Conservation (phyloP, 2,888 invertebrate species). For the Cerceris rybyensis region DNA sequence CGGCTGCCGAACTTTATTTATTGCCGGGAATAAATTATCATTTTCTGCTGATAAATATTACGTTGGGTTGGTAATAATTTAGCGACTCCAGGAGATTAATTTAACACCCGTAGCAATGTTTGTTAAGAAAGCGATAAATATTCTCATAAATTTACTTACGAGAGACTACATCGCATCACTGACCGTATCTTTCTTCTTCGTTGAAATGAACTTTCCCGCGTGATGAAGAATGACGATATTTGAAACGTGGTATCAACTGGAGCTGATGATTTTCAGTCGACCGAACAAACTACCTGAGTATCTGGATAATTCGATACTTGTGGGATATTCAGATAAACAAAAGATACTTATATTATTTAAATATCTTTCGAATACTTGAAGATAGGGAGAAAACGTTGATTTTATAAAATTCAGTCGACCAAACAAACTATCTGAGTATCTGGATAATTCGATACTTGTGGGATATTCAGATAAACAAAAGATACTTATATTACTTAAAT, state of each 20-base stretch:
- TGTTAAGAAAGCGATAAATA: conserved; percentile 57
- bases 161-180: conserved; percentile 45
- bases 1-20: conserved; percentile 43
- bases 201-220: conserved; percentile 21
- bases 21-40: conserved; percentile 45
- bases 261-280: no score
- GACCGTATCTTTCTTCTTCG: conserved; percentile 46
- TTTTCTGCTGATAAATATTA: conserved; percentile 57
- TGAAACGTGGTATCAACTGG: conserved; percentile 30
- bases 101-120: conserved; percentile 37
- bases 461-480: no score
- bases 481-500: no score
- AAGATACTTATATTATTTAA: no score
- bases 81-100: conserved; percentile 46
- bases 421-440: no score
- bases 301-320: no score
- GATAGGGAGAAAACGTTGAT: no score
- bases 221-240: conserved; percentile 16
- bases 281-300: no score
- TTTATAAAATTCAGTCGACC: no score
- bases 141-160: conserved; percentile 38
- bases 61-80: conserved; percentile 52
- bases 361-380: no score
- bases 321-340: no score
- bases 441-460: no score